Conservation (phyloP, 1,140 invertebrate species). For the Trichomalopsis sarcophagae region DNA sequence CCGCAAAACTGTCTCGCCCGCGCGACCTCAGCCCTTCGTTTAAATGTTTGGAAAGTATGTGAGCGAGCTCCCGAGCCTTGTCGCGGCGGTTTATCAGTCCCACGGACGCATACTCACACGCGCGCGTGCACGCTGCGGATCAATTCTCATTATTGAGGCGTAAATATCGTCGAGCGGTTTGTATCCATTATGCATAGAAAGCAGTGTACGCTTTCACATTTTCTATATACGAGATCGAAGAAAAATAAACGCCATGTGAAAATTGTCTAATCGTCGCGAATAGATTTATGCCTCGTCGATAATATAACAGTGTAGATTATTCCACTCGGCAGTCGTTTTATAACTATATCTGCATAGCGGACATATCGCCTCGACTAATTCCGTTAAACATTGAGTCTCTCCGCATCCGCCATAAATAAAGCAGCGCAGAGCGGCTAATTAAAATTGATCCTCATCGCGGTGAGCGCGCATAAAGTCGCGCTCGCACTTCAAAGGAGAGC, state of each 20-base stretch:
- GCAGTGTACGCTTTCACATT: no score
- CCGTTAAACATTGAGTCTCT: no score
- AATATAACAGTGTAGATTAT: no score
- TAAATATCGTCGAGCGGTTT: not conserved
- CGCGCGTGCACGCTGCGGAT: not conserved
- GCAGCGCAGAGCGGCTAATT: not conserved
- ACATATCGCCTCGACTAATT: no score
- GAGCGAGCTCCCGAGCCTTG: not conserved
- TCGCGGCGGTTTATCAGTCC: not conserved
- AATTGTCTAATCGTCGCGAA: no score
- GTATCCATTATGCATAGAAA: not conserved
- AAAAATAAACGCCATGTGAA: not conserved
- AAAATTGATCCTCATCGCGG: not conserved
- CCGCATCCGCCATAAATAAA: slow-evolving; percentile 12
- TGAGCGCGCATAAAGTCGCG: not conserved
- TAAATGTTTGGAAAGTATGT: slow-evolving; percentile 28
- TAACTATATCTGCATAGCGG: no score
- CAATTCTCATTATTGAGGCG: not conserved
- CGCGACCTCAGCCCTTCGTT: not conserved
- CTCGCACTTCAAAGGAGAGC: slow-evolving; percentile 19
- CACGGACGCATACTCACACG: not conserved
- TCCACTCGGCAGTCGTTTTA: no score
- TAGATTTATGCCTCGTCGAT: no score
- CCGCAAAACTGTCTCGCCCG: slow-evolving; percentile 37
- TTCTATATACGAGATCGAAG: not conserved